These are phyloP conservation scores for Xylophagus ater DNA, from an alignment of 2,888 invertebrate species.

Conservation along the genomic window DNA sequence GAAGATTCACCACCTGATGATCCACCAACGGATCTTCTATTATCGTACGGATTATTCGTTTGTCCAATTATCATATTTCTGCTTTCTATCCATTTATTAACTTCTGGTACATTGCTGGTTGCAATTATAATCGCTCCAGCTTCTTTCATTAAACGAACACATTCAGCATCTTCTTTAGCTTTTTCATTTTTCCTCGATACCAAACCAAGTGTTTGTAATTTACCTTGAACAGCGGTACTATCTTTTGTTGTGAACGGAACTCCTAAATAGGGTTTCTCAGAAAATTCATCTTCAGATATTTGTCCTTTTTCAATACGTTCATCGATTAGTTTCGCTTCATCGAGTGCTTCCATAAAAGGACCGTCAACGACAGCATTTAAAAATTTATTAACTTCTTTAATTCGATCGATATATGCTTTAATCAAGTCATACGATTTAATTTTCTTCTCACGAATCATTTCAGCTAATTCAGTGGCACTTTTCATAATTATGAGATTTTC, in stretches of 20 bases:
- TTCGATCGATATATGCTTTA: conserved; percentile 61
- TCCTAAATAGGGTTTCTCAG: conserved; percentile 68
- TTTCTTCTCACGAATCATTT: conserved; percentile 52
- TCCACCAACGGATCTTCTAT: conserved; percentile 75
- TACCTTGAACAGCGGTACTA: conserved; percentile 65
- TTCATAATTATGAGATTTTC: conserved; percentile 39
- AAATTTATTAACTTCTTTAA: conserved; percentile 55
- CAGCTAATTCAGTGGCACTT: conserved; percentile 56
- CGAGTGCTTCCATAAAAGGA: conserved; percentile 62
- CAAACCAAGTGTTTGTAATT: conserved; percentile 59
- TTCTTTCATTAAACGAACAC: conserved; percentile 55
- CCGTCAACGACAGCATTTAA: conserved; percentile 78
- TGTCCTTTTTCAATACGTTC: conserved; percentile 47
- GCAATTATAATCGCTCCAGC: conserved; percentile 82
- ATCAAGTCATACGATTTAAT: conserved; percentile 60
- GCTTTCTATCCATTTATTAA: conserved; percentile 85
- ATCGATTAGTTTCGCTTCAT: conserved; percentile 68
- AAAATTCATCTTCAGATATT: conserved; percentile 51
- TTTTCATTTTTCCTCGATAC: conserved; percentile 47
- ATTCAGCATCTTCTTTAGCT: conserved; percentile 65
- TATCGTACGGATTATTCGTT: conserved; percentile 85
- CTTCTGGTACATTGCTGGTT: conserved; percentile 86
- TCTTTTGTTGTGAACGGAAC: conserved; percentile 92
- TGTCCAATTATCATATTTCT: conserved; percentile 80
- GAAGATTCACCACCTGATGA: conserved; percentile 84